A percentile compares a stretch with the other conserved stretches of the same genome.
phyloP scores from a whole-genome alignment of 2,113 vertebrate genomes.

The Zosterops hypoxanthus region DNA sequence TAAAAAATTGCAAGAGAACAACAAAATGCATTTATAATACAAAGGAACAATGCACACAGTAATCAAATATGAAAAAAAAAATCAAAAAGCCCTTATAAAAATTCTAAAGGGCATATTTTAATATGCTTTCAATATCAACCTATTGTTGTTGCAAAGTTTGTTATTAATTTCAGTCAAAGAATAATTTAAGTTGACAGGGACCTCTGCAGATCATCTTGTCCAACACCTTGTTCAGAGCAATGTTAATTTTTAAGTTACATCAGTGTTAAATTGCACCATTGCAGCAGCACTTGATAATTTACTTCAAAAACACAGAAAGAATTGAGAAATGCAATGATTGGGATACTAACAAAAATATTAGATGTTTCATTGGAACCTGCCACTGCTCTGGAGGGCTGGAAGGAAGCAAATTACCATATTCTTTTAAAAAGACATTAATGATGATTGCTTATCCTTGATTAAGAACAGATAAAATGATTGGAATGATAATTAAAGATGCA shows the following conservation, averaged over 20 bases:
- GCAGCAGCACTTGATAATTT: neutral
- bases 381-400: neutral
- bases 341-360: neutral
- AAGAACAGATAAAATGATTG: slow-evolving; percentile 65
- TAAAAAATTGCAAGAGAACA: neutral
- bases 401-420: slow-evolving; percentile 56
- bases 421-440: slow-evolving; percentile 42
- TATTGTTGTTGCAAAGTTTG: neutral
- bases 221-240: neutral
- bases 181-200: neutral
- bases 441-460: slow-evolving; percentile 65
- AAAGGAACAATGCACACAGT: neutral
- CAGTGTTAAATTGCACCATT: neutral
- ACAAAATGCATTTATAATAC: neutral
- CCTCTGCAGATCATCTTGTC: neutral
- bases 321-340: neutral
- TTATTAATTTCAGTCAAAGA: neutral
- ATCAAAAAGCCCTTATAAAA: neutral
- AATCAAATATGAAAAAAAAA: neutral
- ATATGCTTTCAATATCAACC: neutral
- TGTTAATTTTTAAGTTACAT: neutral
- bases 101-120: neutral
- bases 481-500: slow-evolving; percentile 58
- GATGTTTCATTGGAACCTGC: neutral
- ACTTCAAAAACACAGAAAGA: neutral